Base-by-base conservation (phyloP, 2,113 vertebrate species). In the Atlantisia rogersi region DNA sequence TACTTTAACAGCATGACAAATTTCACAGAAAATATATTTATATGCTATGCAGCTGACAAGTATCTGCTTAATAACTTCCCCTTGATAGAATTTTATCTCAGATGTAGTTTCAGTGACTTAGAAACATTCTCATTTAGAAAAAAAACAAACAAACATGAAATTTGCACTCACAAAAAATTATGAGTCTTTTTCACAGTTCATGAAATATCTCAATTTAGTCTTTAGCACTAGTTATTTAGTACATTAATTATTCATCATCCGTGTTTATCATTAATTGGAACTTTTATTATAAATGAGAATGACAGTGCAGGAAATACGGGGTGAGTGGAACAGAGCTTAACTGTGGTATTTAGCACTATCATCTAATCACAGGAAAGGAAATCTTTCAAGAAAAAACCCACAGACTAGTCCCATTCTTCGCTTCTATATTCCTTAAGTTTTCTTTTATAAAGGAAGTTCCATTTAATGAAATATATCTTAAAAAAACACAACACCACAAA, bases 231-330 rank as follows among this genome's bases (percentile, higher is more conserved):
- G 21, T 59, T 87, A 84, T 87, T 92, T 84, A 71, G 68, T 60
- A 71, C 82, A 91, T 82, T 83, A 77, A 88, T 94, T 86, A 58
- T 84, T 91, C 6, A 21, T 82, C 13, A 32, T 78, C 26, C 74
- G 12, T 82, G 17, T 91, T 96, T 93, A 79, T 75, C 22, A 68
- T 93, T 78, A 83, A 31, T 78, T 91, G 75, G 81, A 74, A 70
- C 17, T 82, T 25, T 69, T 56, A 18, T 15, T 81, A 63, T 21
- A 91, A 94, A 91, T 78, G 14, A 71, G 6, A 89, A 24, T 52
- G 35, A 82, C 56, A 75, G 46, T 59, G 46, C 35, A 78, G 52
- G 75, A 93, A 90, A 92, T 90, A 69, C 94, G 8, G 67, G 35
- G 37, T 78, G 24, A 90, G 39, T 18, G 77, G 14, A 85, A 82